A percentile compares a stretch with the other conserved stretches of the same genome.
Conservation (phyloP, 1,140 invertebrate species). For the Drosophila sproati region DNA sequence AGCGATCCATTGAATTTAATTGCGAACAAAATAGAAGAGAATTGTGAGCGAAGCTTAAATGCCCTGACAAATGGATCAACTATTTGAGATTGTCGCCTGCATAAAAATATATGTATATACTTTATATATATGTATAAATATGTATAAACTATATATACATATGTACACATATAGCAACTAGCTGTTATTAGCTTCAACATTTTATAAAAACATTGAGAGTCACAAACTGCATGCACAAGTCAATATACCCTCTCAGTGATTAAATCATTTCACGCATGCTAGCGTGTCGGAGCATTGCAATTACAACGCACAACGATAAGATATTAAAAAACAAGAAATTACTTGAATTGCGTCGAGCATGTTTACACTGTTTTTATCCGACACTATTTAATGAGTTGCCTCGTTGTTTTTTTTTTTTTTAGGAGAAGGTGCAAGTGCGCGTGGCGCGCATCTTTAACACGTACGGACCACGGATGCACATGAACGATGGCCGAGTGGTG, state of each 20-base stretch:
- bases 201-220: no score
- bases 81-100: no score
- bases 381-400: background rate
- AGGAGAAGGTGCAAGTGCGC: conserved; percentile 95
- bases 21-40: conserved; percentile 17
- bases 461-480: conserved; percentile 99
- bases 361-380: background rate
- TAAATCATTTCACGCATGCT: conserved; percentile 6
- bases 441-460: conserved; percentile 99
- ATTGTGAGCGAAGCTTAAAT: conserved; percentile 37
- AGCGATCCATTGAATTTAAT: conserved; percentile 54
- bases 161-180: no score
- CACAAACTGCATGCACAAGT: background rate
- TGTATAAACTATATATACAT: no score
- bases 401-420: background rate
- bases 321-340: conserved; percentile 11
- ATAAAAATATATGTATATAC: no score
- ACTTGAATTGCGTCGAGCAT: background rate
- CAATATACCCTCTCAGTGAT: background rate
- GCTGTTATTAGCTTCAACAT: no score
- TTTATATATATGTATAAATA: no score
- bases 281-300: background rate
- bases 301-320: conserved; percentile 25
- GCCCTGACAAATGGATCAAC: background rate
- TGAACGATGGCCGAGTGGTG: conserved; percentile 99